A percentile compares a stretch with the other conserved stretches of the same genome.
Evolutionary conservation across 2,888 invertebrate species (phyloP).

Genomic region (Nomada ferruginata): DNA sequence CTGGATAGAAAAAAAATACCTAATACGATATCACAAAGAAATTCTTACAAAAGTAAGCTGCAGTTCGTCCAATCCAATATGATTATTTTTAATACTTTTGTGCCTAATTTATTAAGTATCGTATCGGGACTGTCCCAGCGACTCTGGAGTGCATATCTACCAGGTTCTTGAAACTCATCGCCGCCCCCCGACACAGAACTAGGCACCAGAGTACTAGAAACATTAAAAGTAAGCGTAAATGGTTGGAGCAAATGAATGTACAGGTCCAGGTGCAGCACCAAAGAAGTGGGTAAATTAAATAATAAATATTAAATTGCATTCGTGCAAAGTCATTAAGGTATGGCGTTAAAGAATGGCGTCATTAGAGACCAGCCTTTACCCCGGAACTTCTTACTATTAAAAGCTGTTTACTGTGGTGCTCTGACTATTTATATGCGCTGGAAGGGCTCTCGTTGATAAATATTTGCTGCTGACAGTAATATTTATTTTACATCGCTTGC

Average conservation of each 20-base stretch:
- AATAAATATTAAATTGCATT: conserved; percentile 63
- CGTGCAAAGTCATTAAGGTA: conserved; percentile 78
- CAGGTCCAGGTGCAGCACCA: conserved; percentile 27
- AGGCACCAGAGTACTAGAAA: too few species aligned
- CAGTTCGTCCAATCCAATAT: too few species aligned
- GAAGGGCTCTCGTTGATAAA: conserved; percentile 66
- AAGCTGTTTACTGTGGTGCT: conserved; percentile 74
- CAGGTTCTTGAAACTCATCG: too few species aligned
- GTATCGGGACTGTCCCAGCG: too few species aligned
- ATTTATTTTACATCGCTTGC: background rate
- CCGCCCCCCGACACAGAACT: too few species aligned
- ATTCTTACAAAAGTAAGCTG: too few species aligned
- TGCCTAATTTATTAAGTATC: too few species aligned
- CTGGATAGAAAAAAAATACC: too few species aligned
- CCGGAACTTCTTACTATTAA: conserved; percentile 77
- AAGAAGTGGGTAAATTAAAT: conserved; percentile 59
- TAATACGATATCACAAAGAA: too few species aligned
- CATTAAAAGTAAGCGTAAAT: too few species aligned
- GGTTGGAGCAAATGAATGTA: conserved; percentile 29
- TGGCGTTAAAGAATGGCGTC: conserved; percentile 80
- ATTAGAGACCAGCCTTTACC: conserved; percentile 74
- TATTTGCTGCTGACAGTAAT: conserved; percentile 37
- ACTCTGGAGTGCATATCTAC: too few species aligned
- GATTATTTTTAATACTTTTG: too few species aligned
- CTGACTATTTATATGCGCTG: conserved; percentile 74